These are phyloP conservation scores for Dromius quadrimaculatus DNA, from an alignment of 2,888 invertebrate genomes.

Conservation along the genomic window DNA sequence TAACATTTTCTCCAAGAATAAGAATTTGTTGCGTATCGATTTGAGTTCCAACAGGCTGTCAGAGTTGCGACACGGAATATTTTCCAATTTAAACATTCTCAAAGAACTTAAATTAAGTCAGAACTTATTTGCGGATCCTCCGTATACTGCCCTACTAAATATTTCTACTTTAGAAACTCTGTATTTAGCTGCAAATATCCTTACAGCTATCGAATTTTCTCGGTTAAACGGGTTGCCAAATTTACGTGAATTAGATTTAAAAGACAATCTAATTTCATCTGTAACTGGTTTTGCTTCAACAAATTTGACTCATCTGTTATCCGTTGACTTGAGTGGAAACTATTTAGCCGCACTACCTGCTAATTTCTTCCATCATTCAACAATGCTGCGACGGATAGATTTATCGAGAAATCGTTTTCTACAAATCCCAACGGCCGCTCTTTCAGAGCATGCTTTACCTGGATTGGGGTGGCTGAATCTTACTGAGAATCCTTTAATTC, in stretches of 20 bases:
- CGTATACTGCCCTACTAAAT: slow-evolving; percentile 83
- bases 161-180: slow-evolving; percentile 80
- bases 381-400: slow-evolving; percentile 79
- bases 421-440: slow-evolving; percentile 81
- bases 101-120: slow-evolving; percentile 82
- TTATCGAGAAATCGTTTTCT: slow-evolving; percentile 83
- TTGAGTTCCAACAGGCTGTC: slow-evolving; percentile 78
- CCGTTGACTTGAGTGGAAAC: slow-evolving; percentile 83
- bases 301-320: slow-evolving; percentile 79
- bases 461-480: slow-evolving; percentile 83
- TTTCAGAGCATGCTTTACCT: slow-evolving; percentile 81
- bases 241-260: slow-evolving; percentile 80
- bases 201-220: slow-evolving; percentile 80
- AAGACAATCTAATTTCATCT: slow-evolving; percentile 80
- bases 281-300: slow-evolving; percentile 82
- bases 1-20: slow-evolving; percentile 81
- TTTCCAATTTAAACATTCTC: slow-evolving; percentile 79
- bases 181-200: slow-evolving; percentile 76
- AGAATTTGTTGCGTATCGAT: slow-evolving; percentile 80
- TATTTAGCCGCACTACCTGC: slow-evolving; percentile 80
- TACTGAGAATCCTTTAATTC: slow-evolving; percentile 83
- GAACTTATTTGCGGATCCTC: slow-evolving; percentile 81
- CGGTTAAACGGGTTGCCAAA: slow-evolving; percentile 81
- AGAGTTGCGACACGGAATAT: slow-evolving; percentile 78
- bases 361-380: slow-evolving; percentile 83